These are phyloP conservation scores for Seira ritae DNA, from an alignment of 2,888 invertebrate genomes.

Conservation along the genomic window DNA sequence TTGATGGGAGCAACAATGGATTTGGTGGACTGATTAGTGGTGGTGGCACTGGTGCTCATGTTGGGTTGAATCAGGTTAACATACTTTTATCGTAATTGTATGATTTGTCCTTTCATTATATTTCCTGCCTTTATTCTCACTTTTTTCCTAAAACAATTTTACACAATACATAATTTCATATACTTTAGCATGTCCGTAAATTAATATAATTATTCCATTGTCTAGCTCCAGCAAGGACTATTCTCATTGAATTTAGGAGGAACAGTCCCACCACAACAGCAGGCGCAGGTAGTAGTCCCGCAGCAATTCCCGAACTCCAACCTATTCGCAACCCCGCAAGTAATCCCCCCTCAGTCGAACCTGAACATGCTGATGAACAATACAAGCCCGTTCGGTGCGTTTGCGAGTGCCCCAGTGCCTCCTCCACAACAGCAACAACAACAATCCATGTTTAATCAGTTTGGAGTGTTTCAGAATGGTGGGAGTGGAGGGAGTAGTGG, in stretches of 20 bases:
- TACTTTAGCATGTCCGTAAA: too few relatives aligned
- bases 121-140: too few relatives aligned
- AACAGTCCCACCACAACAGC: not conserved
- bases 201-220: too few relatives aligned
- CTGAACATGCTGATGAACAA: conserved; percentile 39
- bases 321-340: not conserved
- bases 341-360: conserved; percentile 20
- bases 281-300: not conserved
- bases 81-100: too few relatives aligned
- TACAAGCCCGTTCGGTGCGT: not conserved
- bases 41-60: not conserved
- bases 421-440: conserved; percentile 8
- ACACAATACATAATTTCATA: too few relatives aligned
- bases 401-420: not conserved
- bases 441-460: conserved; percentile 32
- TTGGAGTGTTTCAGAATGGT: conserved; percentile 33
- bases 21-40: not conserved
- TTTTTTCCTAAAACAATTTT: too few relatives aligned
- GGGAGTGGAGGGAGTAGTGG: too few relatives aligned
- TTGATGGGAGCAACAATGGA: conserved; percentile 7
- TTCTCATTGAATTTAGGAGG: conserved; percentile 33
- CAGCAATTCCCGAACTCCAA: conserved; percentile 22
- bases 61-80: too few relatives aligned
- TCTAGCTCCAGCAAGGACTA: conserved; percentile 38
- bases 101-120: too few relatives aligned